Base-by-base conservation (phyloP, 2,113 vertebrate genomes). In the Calonectris borealis region DNA sequence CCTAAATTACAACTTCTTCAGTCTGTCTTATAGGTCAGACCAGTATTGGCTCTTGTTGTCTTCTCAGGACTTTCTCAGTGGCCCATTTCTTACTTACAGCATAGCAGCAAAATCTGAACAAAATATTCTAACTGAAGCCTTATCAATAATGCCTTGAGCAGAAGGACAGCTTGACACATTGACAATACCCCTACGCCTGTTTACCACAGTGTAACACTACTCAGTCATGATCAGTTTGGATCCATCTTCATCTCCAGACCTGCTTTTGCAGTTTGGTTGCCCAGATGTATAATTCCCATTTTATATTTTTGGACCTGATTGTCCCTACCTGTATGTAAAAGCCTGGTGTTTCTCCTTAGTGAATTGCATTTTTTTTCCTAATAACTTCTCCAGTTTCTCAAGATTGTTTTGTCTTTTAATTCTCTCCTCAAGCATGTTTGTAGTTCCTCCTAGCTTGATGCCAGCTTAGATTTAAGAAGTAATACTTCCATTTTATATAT, bases 171-270 rank as follows among this genome's bases (percentile, higher is more conserved):
- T 68, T 83, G 77, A 76, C 48, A 27, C 15, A 36, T 34, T 64
- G 34, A 42, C 36, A 86, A 51, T 22, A n/a, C 4, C 13, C 46
- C 15, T 34, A 21, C 26, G 31, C 34, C 48, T 86, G 21, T 71
- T 92, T 92, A 46, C 32, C n/a, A 25, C 42, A 17, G 5, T 36
- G 11, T 7, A 36, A 36, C 0, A 0, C 16, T 62, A 40, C 15
- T 58, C 40, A 69, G 22, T n/a, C 54, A 48, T 44, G 36, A 69
- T 52, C n/a, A 27, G 5, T 80, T 68, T 80, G 27, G 49, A 58
- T 71, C 27, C 9, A 21, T 54, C 65, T 82, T 57, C 51, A 66
- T 44, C 27, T 76, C 57, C 57, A 83, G 46, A 44, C 3, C 15
- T 51, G 21, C 4, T 80, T 91, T 68, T 72, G 19, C 16, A 54